Conservation (phyloP, 1,140 invertebrate species). For the Ganaspis sp. region DNA sequence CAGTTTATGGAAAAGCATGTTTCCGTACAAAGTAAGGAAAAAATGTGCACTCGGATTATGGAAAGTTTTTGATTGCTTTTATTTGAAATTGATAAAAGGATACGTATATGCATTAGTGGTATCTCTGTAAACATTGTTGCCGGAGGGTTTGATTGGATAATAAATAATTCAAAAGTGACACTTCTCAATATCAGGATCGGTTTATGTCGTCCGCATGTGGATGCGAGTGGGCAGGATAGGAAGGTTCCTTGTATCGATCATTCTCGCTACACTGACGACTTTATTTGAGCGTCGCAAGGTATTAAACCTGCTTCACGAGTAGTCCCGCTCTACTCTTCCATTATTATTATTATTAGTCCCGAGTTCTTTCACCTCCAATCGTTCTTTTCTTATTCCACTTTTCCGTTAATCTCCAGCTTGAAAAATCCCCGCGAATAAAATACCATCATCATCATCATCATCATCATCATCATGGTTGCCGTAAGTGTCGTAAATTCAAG, state of each 20-base stretch:
- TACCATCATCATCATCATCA: slow-evolving; percentile 2
- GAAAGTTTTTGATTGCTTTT: background rate
- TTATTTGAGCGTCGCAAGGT: slow-evolving; percentile 5
- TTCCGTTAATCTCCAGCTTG: slow-evolving; percentile 7
- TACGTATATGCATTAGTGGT: background rate
- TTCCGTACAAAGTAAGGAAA: too few relatives aligned
- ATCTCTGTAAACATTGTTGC: slow-evolving; percentile 4
- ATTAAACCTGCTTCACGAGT: slow-evolving; percentile 18
- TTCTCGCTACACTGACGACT: slow-evolving; percentile 25
- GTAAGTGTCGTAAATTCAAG: background rate
- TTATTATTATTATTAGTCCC: slow-evolving; percentile 12
- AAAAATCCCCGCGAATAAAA: background rate
- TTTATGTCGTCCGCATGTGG: slow-evolving; percentile 28
- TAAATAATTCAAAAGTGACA: slow-evolving; percentile 43
- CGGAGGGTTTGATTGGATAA: slow-evolving; percentile 34
- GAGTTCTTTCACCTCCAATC: slow-evolving; percentile 7
- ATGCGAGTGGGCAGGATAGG: slow-evolving; percentile 41
- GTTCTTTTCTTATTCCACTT: slow-evolving; percentile 10
- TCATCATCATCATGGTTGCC: background rate
- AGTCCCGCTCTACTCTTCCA: background rate
- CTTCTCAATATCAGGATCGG: slow-evolving; percentile 42
- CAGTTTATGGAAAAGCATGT: too few relatives aligned
- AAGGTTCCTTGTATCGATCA: slow-evolving; percentile 25
- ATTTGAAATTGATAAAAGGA: background rate
- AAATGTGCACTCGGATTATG: too few relatives aligned